A percentile compares a stretch with the other conserved stretches of the same genome.
Conservation (phyloP, 2,888 invertebrate species). For the Agrilus mali region DNA sequence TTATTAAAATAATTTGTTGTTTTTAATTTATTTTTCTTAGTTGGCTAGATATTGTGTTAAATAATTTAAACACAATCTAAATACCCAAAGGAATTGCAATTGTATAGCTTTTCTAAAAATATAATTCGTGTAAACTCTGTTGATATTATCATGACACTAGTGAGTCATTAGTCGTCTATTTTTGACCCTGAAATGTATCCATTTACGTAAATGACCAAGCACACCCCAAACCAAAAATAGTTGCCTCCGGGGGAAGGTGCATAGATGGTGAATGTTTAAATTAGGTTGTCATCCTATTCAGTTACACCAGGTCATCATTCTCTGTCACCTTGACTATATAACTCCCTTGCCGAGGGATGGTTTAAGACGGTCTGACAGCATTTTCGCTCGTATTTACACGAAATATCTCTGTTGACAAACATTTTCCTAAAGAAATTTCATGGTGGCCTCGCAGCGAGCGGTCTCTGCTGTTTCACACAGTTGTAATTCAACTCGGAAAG, state of each 20-base stretch:
- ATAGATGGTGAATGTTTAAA: slow-evolving; percentile 20
- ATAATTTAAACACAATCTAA: too few species aligned
- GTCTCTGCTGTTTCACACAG: slow-evolving; percentile 27
- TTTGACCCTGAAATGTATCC: too few species aligned
- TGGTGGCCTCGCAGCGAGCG: slow-evolving; percentile 31
- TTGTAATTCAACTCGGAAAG: slow-evolving; percentile 24
- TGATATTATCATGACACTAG: too few species aligned
- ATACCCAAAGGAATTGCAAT: too few species aligned
- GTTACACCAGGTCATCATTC: slow-evolving; percentile 27
- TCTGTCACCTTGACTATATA: slow-evolving; percentile 29
- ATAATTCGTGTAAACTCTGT: too few species aligned
- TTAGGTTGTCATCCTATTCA: slow-evolving; percentile 32
- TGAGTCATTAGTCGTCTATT: too few species aligned
- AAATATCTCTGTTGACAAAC: slow-evolving; percentile 34
- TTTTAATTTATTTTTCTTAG: too few species aligned
- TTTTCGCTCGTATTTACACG: slow-evolving; percentile 31
- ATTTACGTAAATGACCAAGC: too few species aligned
- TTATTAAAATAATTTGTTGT: too few species aligned
- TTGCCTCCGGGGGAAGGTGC: slow-evolving; percentile 2
- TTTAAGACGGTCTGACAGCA: slow-evolving; percentile 20
- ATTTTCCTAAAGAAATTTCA: slow-evolving; percentile 33
- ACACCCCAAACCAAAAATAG: too few species aligned
- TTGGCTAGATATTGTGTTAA: too few species aligned
- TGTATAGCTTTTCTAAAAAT: too few species aligned
- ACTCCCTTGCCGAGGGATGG: slow-evolving; percentile 20